Conservation (phyloP, 2,888 invertebrate species). For the Callosobruchus maculatus region DNA sequence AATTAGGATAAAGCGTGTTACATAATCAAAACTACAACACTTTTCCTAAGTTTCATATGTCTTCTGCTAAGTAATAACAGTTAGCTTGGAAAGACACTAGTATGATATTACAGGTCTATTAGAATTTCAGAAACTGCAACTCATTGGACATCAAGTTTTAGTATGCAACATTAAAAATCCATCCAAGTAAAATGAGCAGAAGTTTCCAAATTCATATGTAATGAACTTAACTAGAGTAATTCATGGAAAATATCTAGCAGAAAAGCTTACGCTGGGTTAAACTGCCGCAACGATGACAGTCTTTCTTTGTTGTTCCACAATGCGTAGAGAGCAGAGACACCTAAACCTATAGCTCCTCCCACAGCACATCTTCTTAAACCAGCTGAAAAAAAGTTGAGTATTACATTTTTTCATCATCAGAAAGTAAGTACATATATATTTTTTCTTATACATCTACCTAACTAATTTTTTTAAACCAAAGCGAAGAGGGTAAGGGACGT, state of each 20-base stretch:
- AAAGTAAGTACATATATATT: too few relatives aligned
- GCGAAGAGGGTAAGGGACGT: too few relatives aligned
- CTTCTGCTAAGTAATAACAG: neutral
- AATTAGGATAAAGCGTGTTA: slow-evolving; percentile 13
- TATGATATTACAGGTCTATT: neutral
- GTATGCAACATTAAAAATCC: too few relatives aligned
- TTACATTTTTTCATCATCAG: too few relatives aligned
- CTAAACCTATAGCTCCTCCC: slow-evolving; percentile 83
- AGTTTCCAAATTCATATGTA: neutral
- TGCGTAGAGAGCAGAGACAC: slow-evolving; percentile 75
- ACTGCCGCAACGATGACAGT: slow-evolving; percentile 48
- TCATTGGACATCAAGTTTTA: neutral
- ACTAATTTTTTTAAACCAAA: too few relatives aligned
- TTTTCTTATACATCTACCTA: too few relatives aligned
- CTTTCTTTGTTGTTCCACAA: slow-evolving; percentile 62
- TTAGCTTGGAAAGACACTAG: neutral
- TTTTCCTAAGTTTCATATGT: neutral
- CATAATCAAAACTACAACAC: slow-evolving; percentile 10
- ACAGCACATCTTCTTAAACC: slow-evolving; percentile 78
- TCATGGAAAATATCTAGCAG: neutral
- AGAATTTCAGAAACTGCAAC: neutral
- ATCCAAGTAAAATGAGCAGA: too few relatives aligned
- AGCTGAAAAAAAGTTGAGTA: slow-evolving; percentile 51
- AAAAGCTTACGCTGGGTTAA: slow-evolving; percentile 54
- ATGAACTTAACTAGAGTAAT: neutral